Evolutionary conservation across 2,113 vertebrate species (phyloP).

Genomic region (Sterrhoptilus dennistouni): DNA sequence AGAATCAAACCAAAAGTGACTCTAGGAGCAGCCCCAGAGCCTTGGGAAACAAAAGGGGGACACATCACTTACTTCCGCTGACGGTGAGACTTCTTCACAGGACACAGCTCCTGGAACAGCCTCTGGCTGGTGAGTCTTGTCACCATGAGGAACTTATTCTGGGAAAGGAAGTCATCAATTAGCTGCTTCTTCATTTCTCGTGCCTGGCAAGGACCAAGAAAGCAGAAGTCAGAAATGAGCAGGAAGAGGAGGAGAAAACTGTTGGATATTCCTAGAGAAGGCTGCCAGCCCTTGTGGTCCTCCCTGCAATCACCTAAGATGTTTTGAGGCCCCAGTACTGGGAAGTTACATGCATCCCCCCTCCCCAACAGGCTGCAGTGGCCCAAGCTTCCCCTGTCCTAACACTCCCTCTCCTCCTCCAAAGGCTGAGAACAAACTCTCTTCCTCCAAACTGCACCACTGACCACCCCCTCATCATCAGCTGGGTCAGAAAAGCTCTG

Average conservation of each 20-base stretch:
- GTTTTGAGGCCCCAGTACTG: not conserved
- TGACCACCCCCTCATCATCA: fast-evolving
- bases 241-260: not conserved
- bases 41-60: fast-evolving
- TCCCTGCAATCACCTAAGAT: fast-evolving
- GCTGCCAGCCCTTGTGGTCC: not conserved
- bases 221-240: not conserved
- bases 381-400: not conserved
- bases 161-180: slow-evolving; percentile 91
- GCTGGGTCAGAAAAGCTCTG: fast-evolving
- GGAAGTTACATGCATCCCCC: not conserved
- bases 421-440: not conserved
- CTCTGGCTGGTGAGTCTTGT: slow-evolving; percentile 91
- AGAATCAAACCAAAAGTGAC: not conserved
- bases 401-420: not conserved
- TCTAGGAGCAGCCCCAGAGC: not conserved
- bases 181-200: slow-evolving; percentile 92
- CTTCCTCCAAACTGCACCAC: not conserved
- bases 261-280: not conserved
- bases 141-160: slow-evolving; percentile 91
- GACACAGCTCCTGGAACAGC: slow-evolving; percentile 93
- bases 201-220: slow-evolving; percentile 72
- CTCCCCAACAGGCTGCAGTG: not conserved
- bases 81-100: slow-evolving; percentile 90
- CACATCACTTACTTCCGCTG: slow-evolving; percentile 84